A percentile compares a stretch with the other conserved stretches of the same genome.
Evolutionary conservation across 2,888 invertebrate species (phyloP).

Genomic region (Dendrolimus houi): DNA sequence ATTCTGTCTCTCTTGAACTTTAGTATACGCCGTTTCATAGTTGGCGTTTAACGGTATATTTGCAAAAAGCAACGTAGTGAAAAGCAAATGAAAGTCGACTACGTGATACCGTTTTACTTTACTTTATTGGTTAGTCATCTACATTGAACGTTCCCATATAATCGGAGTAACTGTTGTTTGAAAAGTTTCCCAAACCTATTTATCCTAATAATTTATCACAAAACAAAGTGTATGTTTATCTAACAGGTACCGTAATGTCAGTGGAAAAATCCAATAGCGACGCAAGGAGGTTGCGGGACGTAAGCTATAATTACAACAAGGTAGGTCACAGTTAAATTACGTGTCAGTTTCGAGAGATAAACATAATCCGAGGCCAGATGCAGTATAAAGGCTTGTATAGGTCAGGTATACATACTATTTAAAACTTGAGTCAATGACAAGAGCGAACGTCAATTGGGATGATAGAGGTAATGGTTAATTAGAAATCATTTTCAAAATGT

Average conservation of each 20-base stretch:
- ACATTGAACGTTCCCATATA: slow-evolving; percentile 8
- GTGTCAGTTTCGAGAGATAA: slow-evolving; percentile 19
- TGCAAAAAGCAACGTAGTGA: slow-evolving; percentile 49
- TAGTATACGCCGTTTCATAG: slow-evolving; percentile 24
- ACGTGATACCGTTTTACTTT: slow-evolving; percentile 41
- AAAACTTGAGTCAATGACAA: too few relatives aligned
- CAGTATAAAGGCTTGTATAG: background rate
- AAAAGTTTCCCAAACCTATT: background rate
- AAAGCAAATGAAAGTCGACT: slow-evolving; percentile 49
- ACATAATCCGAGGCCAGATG: slow-evolving; percentile 10
- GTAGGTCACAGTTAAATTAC: slow-evolving; percentile 36
- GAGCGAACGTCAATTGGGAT: too few relatives aligned
- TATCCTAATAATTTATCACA: background rate
- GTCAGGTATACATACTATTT: background rate
- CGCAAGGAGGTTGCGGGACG: slow-evolving; percentile 20
- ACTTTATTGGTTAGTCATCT: slow-evolving; percentile 19
- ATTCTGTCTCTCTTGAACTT: slow-evolving; percentile 43
- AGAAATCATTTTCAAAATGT: too few relatives aligned
- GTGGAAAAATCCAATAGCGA: slow-evolving; percentile 20
- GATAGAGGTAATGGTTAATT: too few relatives aligned
- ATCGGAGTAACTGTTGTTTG: background rate
- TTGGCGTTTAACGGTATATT: slow-evolving; percentile 47
- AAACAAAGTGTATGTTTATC: background rate
- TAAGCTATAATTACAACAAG: slow-evolving; percentile 37
- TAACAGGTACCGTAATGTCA: slow-evolving; percentile 5